phyloP scores from a whole-genome alignment of 2,113 vertebrate species.

The Jacana jacana region DNA sequence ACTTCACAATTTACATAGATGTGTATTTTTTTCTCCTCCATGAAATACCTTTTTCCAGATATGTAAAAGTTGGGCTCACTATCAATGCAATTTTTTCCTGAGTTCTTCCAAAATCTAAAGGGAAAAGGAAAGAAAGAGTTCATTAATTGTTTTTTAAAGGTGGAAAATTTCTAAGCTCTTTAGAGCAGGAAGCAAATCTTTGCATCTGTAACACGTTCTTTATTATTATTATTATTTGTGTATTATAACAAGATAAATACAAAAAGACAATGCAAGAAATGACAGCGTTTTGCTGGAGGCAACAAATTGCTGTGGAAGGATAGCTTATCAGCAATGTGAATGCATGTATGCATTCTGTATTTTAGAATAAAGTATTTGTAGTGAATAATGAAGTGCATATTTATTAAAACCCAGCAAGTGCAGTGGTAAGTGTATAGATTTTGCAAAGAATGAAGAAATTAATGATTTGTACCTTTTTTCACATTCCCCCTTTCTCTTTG shows the following conservation, averaged over 20 bases:
- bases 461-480: not conserved
- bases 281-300: constrained; percentile 2
- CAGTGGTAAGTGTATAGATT: not conserved
- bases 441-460: not conserved
- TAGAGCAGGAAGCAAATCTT: not conserved
- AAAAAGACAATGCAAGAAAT: not conserved
- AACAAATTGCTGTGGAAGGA: not conserved
- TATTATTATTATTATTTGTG: constrained; percentile 18
- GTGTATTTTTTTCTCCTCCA: not conserved
- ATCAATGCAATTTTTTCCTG: not conserved
- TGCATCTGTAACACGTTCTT: not conserved
- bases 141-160: not conserved
- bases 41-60: not conserved
- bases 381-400: constrained; percentile 4
- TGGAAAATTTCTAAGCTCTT: not conserved
- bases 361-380: not conserved
- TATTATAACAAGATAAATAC: not conserved
- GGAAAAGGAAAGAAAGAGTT: not conserved
- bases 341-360: not conserved
- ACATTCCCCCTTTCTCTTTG: not conserved
- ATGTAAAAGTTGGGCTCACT: not conserved
- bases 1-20: not conserved
- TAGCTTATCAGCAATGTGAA: not conserved
- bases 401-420: not conserved
- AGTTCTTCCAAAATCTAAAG: not conserved